Conservation (phyloP, 2,888 invertebrate species). For the Xanthia togata region DNA sequence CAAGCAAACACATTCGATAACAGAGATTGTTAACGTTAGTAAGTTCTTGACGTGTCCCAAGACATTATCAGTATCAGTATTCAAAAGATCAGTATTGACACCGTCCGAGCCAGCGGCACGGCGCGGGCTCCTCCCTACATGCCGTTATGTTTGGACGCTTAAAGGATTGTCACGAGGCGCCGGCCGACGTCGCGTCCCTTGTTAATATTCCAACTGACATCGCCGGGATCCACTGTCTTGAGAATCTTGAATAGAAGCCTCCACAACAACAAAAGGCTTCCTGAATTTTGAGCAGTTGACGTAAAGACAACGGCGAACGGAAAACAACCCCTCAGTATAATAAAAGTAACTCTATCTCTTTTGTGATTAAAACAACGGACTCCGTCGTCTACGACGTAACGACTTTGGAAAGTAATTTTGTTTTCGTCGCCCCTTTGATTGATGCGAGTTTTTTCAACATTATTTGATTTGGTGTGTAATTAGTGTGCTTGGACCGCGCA, state of each 20-base stretch:
- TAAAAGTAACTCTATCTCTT: constrained; percentile 75
- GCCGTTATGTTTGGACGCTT: constrained; percentile 69
- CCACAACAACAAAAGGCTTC: constrained; percentile 82
- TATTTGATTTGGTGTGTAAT: constrained; percentile 69
- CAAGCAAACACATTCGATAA: constrained; percentile 49
- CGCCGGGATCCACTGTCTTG: constrained; percentile 81
- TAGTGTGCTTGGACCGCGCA: constrained; percentile 71
- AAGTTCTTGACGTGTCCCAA: constrained; percentile 45
- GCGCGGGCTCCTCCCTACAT: constrained; percentile 25
- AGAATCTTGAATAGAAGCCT: constrained; percentile 83
- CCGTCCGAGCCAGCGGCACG: constrained; percentile 48
- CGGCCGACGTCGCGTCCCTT: constrained; percentile 79
- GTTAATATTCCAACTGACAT: constrained; percentile 85
- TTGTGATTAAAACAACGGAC: constrained; percentile 73
- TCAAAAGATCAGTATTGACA: constrained; percentile 70
- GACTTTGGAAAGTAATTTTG: constrained; percentile 70
- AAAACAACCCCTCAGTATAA: constrained; percentile 70
- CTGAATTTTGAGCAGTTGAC: constrained; percentile 84
- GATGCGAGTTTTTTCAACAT: constrained; percentile 61
- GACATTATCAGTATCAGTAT: constrained; percentile 67
- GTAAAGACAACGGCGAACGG: constrained; percentile 73
- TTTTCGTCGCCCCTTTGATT: constrained; percentile 65
- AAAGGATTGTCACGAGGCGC: constrained; percentile 78
- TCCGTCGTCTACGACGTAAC: constrained; percentile 58
- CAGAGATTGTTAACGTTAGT: constrained; percentile 40